Percentiles rank a stretch among this genome's conserved stretches.
Evolutionary conservation across 2,797 vertebrate species (phyloP).

Genomic region (Falco berigora): DNA sequence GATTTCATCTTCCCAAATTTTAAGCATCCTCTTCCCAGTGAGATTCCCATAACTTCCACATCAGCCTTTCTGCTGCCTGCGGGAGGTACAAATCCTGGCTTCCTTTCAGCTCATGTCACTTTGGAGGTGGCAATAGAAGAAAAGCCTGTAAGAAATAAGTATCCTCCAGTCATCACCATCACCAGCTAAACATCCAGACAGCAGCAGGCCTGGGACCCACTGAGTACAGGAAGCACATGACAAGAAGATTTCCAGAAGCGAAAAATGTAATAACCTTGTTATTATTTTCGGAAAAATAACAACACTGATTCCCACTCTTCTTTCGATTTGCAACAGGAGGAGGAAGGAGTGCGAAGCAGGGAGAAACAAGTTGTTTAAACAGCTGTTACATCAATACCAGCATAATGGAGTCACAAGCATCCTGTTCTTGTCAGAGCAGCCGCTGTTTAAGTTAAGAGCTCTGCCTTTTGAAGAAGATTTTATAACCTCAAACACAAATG

Average conservation of each 20-base stretch:
- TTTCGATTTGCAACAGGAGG: constrained; percentile 1
- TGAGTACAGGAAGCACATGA: neutral
- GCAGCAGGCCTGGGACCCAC: neutral
- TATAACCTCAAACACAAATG: neutral
- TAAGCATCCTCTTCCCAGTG: neutral
- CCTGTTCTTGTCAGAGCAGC: neutral
- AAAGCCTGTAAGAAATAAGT: neutral
- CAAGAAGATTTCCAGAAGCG: neutral
- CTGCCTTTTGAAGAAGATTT: constrained; percentile 23
- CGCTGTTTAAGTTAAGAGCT: neutral
- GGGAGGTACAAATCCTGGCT: neutral
- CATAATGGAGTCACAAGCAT: neutral
- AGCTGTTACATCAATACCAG: neutral
- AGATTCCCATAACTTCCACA: neutral
- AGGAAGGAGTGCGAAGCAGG: neutral
- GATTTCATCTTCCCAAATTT: neutral
- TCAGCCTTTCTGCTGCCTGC: neutral
- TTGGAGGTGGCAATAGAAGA: neutral
- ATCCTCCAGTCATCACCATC: neutral
- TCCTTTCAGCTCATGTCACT: neutral
- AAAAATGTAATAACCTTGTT: neutral
- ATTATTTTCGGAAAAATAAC: neutral
- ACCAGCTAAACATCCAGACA: neutral
- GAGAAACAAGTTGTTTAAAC: neutral
- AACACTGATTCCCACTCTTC: neutral